Conservation (phyloP, 1,140 invertebrate species). For the Drosophila quadrilineata region DNA sequence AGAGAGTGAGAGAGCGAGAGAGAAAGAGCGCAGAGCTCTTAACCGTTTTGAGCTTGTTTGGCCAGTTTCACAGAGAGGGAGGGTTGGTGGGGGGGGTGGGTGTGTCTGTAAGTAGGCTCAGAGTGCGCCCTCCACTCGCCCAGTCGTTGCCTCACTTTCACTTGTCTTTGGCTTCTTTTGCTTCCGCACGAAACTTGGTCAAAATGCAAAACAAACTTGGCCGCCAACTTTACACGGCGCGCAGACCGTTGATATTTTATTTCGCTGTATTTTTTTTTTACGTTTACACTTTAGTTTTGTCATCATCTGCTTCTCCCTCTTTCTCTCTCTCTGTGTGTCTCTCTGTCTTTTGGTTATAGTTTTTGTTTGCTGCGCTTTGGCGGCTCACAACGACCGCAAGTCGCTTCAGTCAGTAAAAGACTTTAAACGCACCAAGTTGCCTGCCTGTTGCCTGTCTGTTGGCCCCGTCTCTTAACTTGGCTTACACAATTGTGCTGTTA, state of each 20-base stretch:
- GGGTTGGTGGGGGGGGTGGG: not conserved
- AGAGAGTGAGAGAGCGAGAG: conserved; percentile 10
- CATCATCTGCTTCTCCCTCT: conserved; percentile 8
- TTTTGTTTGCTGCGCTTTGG: conserved; percentile 61
- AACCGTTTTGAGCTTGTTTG: conserved; percentile 49
- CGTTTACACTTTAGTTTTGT: conserved; percentile 46
- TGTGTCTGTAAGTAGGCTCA: conserved; percentile 25
- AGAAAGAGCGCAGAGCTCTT: conserved; percentile 24
- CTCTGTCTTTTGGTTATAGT: conserved; percentile 19
- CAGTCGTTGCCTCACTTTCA: conserved; percentile 67
- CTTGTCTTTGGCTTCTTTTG: conserved; percentile 56
- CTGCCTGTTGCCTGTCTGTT: not conserved
- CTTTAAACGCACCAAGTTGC: conserved; percentile 67
- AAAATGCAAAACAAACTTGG: conserved; percentile 76
- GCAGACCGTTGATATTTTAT: conserved; percentile 12
- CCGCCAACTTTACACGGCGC: conserved; percentile 48
- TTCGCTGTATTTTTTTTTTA: not conserved
- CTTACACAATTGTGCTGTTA: not conserved
- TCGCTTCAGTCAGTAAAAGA: conserved; percentile 66
- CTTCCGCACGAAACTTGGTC: conserved; percentile 74
- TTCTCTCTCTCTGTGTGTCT: conserved; percentile 2
- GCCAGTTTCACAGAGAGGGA: conserved; percentile 12
- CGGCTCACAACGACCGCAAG: conserved; percentile 44
- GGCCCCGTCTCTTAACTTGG: not conserved
- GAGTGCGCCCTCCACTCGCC: conserved; percentile 53